phyloP scores from a whole-genome alignment of 2,113 vertebrate species.

The Heteronetta atricapilla region DNA sequence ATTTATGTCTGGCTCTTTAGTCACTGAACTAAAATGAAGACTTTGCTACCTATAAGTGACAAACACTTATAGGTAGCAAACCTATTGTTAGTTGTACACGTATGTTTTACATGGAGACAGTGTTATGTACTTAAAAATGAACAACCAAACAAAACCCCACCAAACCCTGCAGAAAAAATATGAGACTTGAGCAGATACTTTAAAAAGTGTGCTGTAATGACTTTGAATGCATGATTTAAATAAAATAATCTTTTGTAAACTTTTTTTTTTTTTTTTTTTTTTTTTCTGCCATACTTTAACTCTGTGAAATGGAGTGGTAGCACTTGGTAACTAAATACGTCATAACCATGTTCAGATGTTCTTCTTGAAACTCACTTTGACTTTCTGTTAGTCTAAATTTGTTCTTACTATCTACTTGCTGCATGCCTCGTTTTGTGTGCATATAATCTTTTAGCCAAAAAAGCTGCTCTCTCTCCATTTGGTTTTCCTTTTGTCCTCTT shows the following conservation, averaged over 20 bases:
- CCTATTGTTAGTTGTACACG: neutral
- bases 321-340: neutral
- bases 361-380: neutral
- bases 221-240: neutral
- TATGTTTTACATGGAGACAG: neutral
- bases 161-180: neutral
- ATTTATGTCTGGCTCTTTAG: neutral
- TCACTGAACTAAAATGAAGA: neutral
- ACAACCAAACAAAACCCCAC: neutral
- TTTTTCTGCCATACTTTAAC: neutral
- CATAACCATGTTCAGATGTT: accelerated
- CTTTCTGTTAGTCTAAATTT: neutral
- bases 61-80: too few species aligned
- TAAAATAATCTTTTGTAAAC: neutral
- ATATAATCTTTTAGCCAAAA: neutral
- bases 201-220: neutral
- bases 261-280: neutral
- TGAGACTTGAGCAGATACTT: neutral
- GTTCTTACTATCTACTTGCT: neutral
- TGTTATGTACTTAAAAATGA: neutral
- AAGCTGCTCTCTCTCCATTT: neutral
- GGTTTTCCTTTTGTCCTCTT: neutral
- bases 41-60: neutral
- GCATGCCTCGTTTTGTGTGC: neutral
- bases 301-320: neutral